Conservation (phyloP, 2,888 invertebrate genomes). For the Drosophila setosimentum region DNA sequence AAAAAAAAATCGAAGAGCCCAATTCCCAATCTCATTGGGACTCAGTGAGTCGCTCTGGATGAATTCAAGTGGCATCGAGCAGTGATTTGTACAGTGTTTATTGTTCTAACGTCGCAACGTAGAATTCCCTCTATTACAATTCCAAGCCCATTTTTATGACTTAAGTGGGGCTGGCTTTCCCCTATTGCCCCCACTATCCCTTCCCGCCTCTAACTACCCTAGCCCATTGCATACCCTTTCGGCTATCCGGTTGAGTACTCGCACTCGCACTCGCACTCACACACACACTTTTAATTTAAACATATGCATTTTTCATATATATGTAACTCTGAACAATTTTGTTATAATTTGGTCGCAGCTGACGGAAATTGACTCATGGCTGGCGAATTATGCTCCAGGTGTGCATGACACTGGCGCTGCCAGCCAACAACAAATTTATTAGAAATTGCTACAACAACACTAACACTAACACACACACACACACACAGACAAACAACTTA, state of each 20-base stretch:
- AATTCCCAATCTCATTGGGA: slow-evolving; percentile 5
- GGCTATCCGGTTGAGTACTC: slow-evolving; percentile 39
- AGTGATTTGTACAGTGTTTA: slow-evolving; percentile 75
- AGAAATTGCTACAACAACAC: slow-evolving; percentile 67
- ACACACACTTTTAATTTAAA: slow-evolving; percentile 20
- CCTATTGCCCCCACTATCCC: not conserved
- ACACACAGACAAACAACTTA: slow-evolving; percentile 54
- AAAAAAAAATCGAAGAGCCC: slow-evolving; percentile 16
- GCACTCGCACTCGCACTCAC: slow-evolving; percentile 6
- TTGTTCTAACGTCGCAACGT: slow-evolving; percentile 66
- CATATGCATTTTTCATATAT: slow-evolving; percentile 50
- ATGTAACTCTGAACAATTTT: slow-evolving; percentile 48
- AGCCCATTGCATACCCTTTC: slow-evolving; percentile 21
- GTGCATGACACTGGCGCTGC: slow-evolving; percentile 77
- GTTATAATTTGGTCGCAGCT: slow-evolving; percentile 67
- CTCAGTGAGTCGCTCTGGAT: slow-evolving; percentile 23
- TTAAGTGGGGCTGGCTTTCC: slow-evolving; percentile 40
- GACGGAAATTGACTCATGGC: slow-evolving; percentile 77
- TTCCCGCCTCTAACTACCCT: not conserved
- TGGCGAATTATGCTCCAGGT: slow-evolving; percentile 79
- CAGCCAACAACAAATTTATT: slow-evolving; percentile 80
- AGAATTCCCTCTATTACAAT: slow-evolving; percentile 29
- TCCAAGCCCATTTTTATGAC: slow-evolving; percentile 30
- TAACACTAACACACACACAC: slow-evolving; percentile 25
- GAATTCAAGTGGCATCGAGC: slow-evolving; percentile 58